Evolutionary conservation across 2,797 vertebrate genomes (phyloP), one percentile per base, ranked within the genome.

Genomic region (Macropodus opercularis): DNA sequence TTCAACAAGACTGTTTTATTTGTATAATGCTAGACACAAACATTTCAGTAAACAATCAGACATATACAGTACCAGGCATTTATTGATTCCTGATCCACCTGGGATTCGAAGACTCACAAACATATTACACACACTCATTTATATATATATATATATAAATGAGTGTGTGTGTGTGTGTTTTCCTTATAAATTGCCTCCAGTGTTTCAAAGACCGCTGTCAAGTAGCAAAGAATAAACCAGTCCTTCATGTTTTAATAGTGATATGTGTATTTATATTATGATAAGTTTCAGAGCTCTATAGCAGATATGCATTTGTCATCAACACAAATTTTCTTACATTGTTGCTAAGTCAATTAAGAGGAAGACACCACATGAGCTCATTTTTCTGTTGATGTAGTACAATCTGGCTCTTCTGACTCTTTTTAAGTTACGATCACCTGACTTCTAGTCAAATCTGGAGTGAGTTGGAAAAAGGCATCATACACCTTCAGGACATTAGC

Each of bases 261-360:
- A n/a, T n/a, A n/a, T n/a, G n/a, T n/a, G n/a, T n/a, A n/a, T n/a
- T n/a, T n/a, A n/a, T n/a, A n/a, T n/a, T n/a, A n/a, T n/a, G n/a
- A n/a, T n/a, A 15, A 4, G 44, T 39, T 13, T 64, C 55, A 69
- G 35, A 63, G 57, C 19, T 69, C 35, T 67, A 54, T 60, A 55
- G 32, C 18, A 48, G 13, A 34, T 47, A 73, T 75, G 41, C 42
- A 21, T 68, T 69, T 63, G 17, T 52, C 17, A 47, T 62, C 35
- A n/a, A n/a, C n/a, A n/a, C n/a, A n/a, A n/a, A n/a, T n/a, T n/a
- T n/a, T n/a, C n/a, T n/a, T n/a, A n/a, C n/a, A n/a, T n/a, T n/a
- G n/a, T n/a, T n/a, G n/a, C n/a, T n/a, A n/a, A n/a, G n/a, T 27
- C 3, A 14, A 32, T 22, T 50, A 31, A 23, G 32, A 40, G 18